A percentile compares a stretch with the other conserved stretches of the same genome.
Evolutionary conservation across 2,113 vertebrate genomes (phyloP).

Genomic region (Scartelaos histophorus): DNA sequence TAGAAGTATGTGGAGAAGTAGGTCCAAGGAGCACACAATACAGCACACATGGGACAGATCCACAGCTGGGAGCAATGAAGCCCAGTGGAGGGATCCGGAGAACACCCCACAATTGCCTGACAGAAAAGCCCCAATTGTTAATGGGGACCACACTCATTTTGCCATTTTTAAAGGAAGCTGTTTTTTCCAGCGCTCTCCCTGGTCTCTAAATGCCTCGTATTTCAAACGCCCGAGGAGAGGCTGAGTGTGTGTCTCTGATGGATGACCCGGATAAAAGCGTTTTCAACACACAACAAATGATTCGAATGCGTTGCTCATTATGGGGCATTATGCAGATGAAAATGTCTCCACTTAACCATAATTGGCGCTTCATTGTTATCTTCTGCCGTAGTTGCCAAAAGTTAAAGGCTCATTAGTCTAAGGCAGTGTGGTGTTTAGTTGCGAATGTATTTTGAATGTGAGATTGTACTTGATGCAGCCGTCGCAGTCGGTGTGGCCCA

Average conservation of each 20-base stretch:
- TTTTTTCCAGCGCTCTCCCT: slow-evolving; percentile 62
- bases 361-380: slow-evolving; percentile 22
- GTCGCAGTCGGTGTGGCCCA: slow-evolving; percentile 90
- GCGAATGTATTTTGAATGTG: slow-evolving; percentile 12
- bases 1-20: neutral
- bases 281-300: slow-evolving; percentile 50
- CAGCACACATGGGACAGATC: slow-evolving; percentile 57
- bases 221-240: slow-evolving; percentile 50
- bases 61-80: slow-evolving; percentile 80
- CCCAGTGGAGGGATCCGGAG: slow-evolving; percentile 72
- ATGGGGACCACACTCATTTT: slow-evolving; percentile 79
- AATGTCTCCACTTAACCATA: slow-evolving; percentile 26
- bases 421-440: neutral
- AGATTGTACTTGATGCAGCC: slow-evolving; percentile 91
- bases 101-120: slow-evolving; percentile 78
- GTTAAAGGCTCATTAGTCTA: slow-evolving; percentile 1
- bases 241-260: slow-evolving; percentile 43
- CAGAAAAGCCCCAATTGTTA: slow-evolving; percentile 78
- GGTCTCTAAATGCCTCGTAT: slow-evolving; percentile 55
- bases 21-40: slow-evolving; percentile 20
- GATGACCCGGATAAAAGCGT: slow-evolving; percentile 43
- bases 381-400: slow-evolving; percentile 11
- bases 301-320: slow-evolving; percentile 41
- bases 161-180: slow-evolving; percentile 71
- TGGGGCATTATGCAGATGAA: slow-evolving; percentile 33